Conservation (phyloP, 2,113 vertebrate genomes). For the Neotoma lepida region DNA sequence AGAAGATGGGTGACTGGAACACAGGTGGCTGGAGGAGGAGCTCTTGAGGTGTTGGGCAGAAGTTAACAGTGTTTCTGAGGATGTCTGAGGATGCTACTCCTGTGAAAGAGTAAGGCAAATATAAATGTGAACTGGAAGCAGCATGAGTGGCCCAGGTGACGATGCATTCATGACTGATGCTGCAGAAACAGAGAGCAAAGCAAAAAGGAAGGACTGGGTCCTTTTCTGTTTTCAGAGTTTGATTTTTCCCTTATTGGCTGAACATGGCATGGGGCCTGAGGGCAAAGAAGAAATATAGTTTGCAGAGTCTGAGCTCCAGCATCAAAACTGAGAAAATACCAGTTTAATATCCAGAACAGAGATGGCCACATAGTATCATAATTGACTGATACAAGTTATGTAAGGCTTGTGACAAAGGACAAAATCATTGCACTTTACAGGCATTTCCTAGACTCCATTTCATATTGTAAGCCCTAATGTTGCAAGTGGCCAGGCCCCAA, state of each 20-base stretch:
- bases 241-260: background rate
- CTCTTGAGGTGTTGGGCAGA: too few relatives aligned
- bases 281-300: background rate
- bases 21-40: background rate
- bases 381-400: background rate
- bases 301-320: background rate
- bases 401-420: background rate
- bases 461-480: background rate
- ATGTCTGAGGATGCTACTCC: background rate
- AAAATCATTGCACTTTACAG: background rate
- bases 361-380: background rate
- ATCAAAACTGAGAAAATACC: background rate
- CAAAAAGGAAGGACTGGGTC: fast-evolving
- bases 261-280: background rate
- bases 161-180: background rate
- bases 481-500: background rate
- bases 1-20: background rate
- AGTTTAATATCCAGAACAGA: background rate
- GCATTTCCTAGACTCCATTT: background rate
- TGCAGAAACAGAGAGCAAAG: background rate
- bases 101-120: background rate
- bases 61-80: background rate
- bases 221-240: background rate
- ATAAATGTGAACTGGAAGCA: background rate
- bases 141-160: background rate